Evolutionary conservation across 2,888 invertebrate genomes (phyloP).

Genomic region (Uloborus plumipes): DNA sequence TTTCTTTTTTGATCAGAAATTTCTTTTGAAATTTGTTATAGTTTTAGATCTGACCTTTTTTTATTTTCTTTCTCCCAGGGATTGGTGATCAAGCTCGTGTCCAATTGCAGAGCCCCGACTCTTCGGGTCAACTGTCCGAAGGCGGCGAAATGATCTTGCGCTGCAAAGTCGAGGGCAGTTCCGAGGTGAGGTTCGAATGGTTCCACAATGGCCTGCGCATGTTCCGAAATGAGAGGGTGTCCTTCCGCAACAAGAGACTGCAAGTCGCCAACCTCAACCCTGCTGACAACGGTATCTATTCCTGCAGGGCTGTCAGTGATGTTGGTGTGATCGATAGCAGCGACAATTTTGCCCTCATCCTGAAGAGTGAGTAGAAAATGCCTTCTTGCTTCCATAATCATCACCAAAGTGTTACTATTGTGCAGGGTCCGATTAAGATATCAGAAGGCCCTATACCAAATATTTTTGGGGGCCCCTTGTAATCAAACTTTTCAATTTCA

Average conservation of each 20-base stretch:
- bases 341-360: slow-evolving; percentile 75
- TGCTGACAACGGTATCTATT: slow-evolving; percentile 81
- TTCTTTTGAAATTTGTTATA: not conserved
- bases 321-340: slow-evolving; percentile 76
- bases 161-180: slow-evolving; percentile 79
- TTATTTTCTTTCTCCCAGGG: slow-evolving; percentile 72
- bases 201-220: slow-evolving; percentile 78
- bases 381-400: too few species aligned
- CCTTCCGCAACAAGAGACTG: slow-evolving; percentile 76
- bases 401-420: too few species aligned
- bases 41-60: not conserved
- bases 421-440: too few species aligned
- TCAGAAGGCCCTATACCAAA: too few species aligned
- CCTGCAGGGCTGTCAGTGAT: slow-evolving; percentile 80
- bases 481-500: too few species aligned
- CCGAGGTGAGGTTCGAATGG: slow-evolving; percentile 79
- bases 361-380: slow-evolving; percentile 73
- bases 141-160: slow-evolving; percentile 75
- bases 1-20: not conserved
- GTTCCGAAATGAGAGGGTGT: slow-evolving; percentile 75
- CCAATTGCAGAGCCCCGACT: slow-evolving; percentile 76
- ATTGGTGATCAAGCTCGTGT: slow-evolving; percentile 76
- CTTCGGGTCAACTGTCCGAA: slow-evolving; percentile 73
- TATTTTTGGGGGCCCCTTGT: too few species aligned
- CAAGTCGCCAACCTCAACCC: slow-evolving; percentile 75